Evolutionary conservation across 2,113 vertebrate species (phyloP).

Genomic region (Percopsis transmontana): DNA sequence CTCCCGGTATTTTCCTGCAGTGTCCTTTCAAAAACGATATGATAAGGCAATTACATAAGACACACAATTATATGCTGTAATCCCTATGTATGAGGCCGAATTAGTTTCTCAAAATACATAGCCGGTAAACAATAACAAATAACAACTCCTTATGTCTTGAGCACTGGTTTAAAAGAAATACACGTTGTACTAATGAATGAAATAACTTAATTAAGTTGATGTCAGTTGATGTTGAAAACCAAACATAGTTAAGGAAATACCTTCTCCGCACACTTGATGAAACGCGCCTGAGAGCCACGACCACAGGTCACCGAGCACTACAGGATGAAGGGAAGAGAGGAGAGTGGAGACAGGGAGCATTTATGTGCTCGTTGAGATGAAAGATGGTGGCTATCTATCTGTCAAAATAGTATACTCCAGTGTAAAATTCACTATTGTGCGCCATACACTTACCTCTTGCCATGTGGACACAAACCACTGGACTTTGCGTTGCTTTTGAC

Average conservation of each 20-base stretch:
- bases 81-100: too few relatives aligned
- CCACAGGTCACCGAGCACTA: slow-evolving; percentile 87
- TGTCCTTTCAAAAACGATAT: slow-evolving; percentile 48
- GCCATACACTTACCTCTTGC: slow-evolving; percentile 78
- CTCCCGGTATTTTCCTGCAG: slow-evolving; percentile 83
- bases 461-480: slow-evolving; percentile 88
- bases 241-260: slow-evolving; percentile 35
- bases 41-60: not conserved
- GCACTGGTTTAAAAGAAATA: not conserved
- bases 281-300: slow-evolving; percentile 79
- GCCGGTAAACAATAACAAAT: not conserved
- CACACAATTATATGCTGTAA: not conserved
- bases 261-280: slow-evolving; percentile 85
- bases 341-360: not conserved
- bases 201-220: not conserved
- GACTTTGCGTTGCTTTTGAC: slow-evolving; percentile 80
- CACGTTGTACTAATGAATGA: not conserved
- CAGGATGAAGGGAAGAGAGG: slow-evolving; percentile 7
- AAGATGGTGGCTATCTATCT: not conserved
- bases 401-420: not conserved
- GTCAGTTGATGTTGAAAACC: not conserved
- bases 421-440: not conserved
- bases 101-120: not conserved
- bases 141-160: not conserved
- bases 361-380: too few relatives aligned